Evolutionary conservation across 2,113 vertebrate genomes (phyloP), one percentile per base, ranked within the genome.

Genomic region (Nipponia nippon): DNA sequence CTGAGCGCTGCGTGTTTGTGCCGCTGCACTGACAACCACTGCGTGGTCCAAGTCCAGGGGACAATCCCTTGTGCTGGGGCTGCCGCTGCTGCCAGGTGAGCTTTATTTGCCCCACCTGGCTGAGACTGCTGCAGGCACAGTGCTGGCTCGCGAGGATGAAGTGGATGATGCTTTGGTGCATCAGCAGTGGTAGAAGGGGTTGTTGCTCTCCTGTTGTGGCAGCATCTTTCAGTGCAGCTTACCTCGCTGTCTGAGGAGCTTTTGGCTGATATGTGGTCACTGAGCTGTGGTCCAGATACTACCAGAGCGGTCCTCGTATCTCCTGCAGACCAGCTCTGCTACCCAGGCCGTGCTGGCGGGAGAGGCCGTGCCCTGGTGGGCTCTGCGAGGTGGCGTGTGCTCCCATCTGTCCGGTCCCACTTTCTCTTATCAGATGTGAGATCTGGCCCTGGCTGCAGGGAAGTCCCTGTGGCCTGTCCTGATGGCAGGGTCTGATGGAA

Each of bases 291-390:
- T 67, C 62, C 19, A 1, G 47, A 6, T 5, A 18, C 26, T 50
- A 7, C 34, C 4, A 1, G 52, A 70, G 50, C 21, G 22, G 14
- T 61, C 16, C 27, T 49, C 1, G 0, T 19, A 2, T 34, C 32
- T 89, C 38, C 16, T 38, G 66, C 42, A 40, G 44, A 17, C 36
- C 72, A 32, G n/a, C n/a, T 73, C 32, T 9, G 52, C 32, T 9
- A 40, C 32, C 23, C 10, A 3, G 10, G 56, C 13, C 8, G 18
- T 63, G 59, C 50, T 47, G 27, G 22, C 40, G 61, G 42, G 29
- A 40, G n/a, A 32, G 7, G 52, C 36, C 22, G 38, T 47, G 18
- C n/a, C 36, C 63, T 40, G 42, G 11, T 50, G 78, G 42, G 30
- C 79, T 78, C 49, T 44, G 34, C 1, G 3, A 32, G 56, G 10